Conservation (phyloP, 2,888 invertebrate species). For the Plutella xylostella region DNA sequence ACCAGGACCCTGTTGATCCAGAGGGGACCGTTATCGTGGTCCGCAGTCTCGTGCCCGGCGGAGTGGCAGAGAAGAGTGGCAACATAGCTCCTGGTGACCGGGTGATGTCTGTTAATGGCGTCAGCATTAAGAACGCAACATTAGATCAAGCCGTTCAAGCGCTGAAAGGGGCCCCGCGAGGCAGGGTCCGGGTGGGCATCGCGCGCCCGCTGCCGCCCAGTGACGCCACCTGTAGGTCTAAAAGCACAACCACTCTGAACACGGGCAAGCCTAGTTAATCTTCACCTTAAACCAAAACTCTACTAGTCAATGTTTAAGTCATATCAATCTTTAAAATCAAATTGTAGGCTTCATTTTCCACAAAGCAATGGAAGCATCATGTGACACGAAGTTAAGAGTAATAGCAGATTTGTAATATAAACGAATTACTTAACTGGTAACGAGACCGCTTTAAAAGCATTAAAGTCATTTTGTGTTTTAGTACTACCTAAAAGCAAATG, state of each 20-base stretch:
- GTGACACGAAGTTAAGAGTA: too few species aligned
- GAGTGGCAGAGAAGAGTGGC: slow-evolving; percentile 96
- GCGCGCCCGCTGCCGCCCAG: slow-evolving; percentile 81
- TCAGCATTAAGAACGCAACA: slow-evolving; percentile 89
- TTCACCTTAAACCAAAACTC: slow-evolving; percentile 25
- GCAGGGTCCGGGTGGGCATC: slow-evolving; percentile 90
- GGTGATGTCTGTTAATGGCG: slow-evolving; percentile 91
- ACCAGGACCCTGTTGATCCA: slow-evolving; percentile 96
- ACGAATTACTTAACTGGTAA: too few species aligned
- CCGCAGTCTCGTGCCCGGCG: slow-evolving; percentile 96
- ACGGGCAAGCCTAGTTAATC: slow-evolving; percentile 53
- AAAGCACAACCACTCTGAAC: slow-evolving; percentile 49
- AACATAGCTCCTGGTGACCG: slow-evolving; percentile 96
- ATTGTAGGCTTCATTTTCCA: not conserved
- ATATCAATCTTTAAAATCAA: slow-evolving; percentile 36
- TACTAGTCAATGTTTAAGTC: slow-evolving; percentile 59
- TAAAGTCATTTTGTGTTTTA: too few species aligned
- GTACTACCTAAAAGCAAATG: too few species aligned
- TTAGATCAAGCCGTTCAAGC: slow-evolving; percentile 96
- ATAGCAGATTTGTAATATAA: too few species aligned
- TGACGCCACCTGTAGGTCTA: slow-evolving; percentile 44
- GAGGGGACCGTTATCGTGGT: slow-evolving; percentile 97
- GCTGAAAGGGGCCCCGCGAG: slow-evolving; percentile 92
- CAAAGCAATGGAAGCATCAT: too few species aligned
- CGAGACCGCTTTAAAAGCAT: too few species aligned